Conservation (phyloP, 2,888 invertebrate species). For the Drosophila buzzatii region DNA sequence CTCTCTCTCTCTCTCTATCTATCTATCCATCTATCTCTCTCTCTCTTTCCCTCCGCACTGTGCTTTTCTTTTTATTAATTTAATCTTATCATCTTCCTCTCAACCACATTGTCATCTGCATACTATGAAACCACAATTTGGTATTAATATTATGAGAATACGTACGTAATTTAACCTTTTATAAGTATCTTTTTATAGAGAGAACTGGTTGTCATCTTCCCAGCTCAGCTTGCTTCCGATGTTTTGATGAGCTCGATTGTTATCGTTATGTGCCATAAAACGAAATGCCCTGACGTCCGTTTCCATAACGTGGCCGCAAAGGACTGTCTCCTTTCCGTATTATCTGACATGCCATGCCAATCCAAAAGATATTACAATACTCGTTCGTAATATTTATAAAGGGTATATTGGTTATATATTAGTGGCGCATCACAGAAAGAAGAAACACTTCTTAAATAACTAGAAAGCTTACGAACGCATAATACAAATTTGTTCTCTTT, state of each 20-base stretch:
- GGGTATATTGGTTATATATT: background rate
- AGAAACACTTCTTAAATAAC: background rate
- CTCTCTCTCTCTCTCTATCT: background rate
- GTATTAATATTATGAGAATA: background rate
- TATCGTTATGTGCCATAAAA: slow-evolving; percentile 33
- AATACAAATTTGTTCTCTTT: background rate
- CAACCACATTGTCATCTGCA: background rate
- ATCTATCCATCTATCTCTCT: no score
- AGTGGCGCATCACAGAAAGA: no score
- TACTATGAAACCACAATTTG: background rate
- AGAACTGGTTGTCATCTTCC: slow-evolving; percentile 1
- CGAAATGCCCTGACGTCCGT: slow-evolving; percentile 28
- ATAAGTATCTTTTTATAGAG: slow-evolving; percentile 1
- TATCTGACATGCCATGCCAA: slow-evolving; percentile 20
- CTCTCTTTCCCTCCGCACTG: background rate
- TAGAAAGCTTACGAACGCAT: background rate
- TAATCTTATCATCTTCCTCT: background rate
- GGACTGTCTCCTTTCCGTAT: slow-evolving; percentile 23
- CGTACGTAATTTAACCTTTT: background rate
- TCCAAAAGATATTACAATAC: slow-evolving; percentile 9
- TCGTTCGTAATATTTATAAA: background rate
- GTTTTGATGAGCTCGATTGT: slow-evolving; percentile 30
- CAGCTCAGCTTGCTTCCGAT: slow-evolving; percentile 2
- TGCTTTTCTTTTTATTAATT: no score
- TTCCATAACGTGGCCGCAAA: slow-evolving; percentile 15